A percentile compares a stretch with the other conserved stretches of the same genome.
These are phyloP conservation scores for Rhombomys opimus DNA, from an alignment of 2,113 vertebrate genomes.

Conservation along the genomic window DNA sequence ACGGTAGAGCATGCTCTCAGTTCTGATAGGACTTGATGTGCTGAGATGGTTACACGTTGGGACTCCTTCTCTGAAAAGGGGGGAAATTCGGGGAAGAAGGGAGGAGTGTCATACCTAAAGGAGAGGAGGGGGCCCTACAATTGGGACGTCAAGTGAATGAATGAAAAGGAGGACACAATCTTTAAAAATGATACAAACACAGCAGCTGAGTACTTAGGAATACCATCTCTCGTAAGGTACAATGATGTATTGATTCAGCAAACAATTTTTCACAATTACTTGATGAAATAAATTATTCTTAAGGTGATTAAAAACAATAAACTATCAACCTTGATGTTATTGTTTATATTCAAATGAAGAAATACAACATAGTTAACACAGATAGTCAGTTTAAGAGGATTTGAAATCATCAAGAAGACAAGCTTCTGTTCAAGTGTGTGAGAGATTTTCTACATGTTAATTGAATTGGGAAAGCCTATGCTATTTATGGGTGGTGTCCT, in stretches of 20 bases:
- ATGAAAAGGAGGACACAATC: no score
- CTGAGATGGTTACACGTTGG: no score
- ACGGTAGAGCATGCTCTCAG: no score
- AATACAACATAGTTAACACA: background rate
- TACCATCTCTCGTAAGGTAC: background rate
- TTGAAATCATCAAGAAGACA: background rate
- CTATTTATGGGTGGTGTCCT: accelerated
- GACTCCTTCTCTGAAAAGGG: no score
- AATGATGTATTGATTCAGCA: slow-evolving; percentile 38
- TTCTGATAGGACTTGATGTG: no score
- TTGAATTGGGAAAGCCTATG: background rate
- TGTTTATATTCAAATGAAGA: background rate
- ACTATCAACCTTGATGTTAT: background rate
- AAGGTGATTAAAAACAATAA: background rate
- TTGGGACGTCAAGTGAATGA: no score
- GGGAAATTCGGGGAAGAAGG: no score
- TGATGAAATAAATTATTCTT: background rate
- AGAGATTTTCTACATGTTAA: background rate
- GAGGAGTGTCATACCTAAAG: no score
- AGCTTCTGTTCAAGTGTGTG: background rate
- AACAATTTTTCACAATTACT: background rate
- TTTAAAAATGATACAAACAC: background rate
- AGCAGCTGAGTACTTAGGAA: background rate
- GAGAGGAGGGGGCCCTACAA: no score
- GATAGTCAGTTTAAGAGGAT: background rate